phyloP scores from a whole-genome alignment of 2,797 vertebrate genomes.

The Micromesistius poutassou region DNA sequence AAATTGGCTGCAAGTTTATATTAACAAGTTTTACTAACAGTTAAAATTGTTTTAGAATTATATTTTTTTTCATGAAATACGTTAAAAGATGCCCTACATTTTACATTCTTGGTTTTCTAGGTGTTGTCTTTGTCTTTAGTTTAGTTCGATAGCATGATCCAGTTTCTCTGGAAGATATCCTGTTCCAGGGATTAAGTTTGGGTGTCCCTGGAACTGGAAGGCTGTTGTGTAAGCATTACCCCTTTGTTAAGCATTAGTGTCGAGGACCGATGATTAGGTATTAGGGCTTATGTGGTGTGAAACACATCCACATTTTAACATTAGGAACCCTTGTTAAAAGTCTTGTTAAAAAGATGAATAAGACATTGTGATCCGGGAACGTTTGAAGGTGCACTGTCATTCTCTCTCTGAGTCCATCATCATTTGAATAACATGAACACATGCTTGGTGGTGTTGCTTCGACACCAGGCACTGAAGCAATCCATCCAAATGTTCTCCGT shows the following conservation, averaged over 20 bases:
- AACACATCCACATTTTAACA: neutral
- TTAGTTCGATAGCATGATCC: neutral
- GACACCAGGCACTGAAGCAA: neutral
- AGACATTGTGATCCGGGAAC: neutral
- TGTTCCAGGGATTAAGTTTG: neutral
- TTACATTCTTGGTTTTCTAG: neutral
- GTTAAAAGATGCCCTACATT: neutral
- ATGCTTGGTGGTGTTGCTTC: neutral
- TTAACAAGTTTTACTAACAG: slow-evolving; percentile 20
- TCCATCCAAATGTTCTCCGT: neutral
- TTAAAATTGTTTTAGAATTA: neutral
- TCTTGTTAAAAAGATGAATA: neutral
- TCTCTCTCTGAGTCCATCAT: neutral
- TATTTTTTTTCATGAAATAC: neutral
- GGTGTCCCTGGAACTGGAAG: neutral
- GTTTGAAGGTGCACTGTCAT: neutral
- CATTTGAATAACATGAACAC: neutral
- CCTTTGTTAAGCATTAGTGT: too few species aligned
- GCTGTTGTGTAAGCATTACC: too few species aligned
- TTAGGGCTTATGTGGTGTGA: neutral
- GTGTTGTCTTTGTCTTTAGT: neutral
- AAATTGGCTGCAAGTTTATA: slow-evolving; percentile 10
- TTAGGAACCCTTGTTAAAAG: too few species aligned
- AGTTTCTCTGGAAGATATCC: neutral
- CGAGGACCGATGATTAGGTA: neutral